Evolutionary conservation across 1,140 invertebrate species (phyloP), one percentile per base, ranked within the genome.

Genomic region (Drosophila kepulauana): DNA sequence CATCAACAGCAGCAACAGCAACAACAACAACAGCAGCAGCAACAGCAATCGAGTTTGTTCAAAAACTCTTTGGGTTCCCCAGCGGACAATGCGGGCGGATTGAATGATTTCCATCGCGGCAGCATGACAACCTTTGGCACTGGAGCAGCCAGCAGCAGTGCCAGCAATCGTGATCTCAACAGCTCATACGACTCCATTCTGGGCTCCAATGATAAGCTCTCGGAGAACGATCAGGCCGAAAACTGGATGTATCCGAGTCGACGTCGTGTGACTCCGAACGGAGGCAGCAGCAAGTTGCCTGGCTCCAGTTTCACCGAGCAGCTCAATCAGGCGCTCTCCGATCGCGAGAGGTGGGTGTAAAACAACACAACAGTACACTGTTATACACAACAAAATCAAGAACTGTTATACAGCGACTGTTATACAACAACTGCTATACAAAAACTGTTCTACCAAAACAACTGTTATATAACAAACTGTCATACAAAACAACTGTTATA

Each of bases 281-380:
- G 35, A 10, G 35, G 91, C 56, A 79, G 91, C 56, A 79, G 79
- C 48, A 93, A 92, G 82, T 77, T 94, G 87, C 95, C 96, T 51
- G 80, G 77, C 11, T 93, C 95, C 75, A 97, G 96, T 49, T 93
- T 97, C 57, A 96, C 96, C 1, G 96, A 97, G 91, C 97, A 97
- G 89, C 93, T 97, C 66, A 97, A 97, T 93, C 96, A 97, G 92
- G 96, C 97, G 79, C 92, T 97, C 78, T 95, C 96, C 46, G 96
- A 97, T 89, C 94, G 96, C 75, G 96, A 97, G 91, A 94, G 95
- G 80, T 94, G 95, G 85, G 92, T 94, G 33, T 15, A 33, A 69
- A 13, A 62, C 10, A 46, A 41, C 38, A 6, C 38, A 15, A 56
- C 20, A 15, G 10, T 35, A 66, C 28, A 76, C 56, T 41, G 46